Conservation (phyloP, 2,797 vertebrate species). For the Pseudochromis fuscus region DNA sequence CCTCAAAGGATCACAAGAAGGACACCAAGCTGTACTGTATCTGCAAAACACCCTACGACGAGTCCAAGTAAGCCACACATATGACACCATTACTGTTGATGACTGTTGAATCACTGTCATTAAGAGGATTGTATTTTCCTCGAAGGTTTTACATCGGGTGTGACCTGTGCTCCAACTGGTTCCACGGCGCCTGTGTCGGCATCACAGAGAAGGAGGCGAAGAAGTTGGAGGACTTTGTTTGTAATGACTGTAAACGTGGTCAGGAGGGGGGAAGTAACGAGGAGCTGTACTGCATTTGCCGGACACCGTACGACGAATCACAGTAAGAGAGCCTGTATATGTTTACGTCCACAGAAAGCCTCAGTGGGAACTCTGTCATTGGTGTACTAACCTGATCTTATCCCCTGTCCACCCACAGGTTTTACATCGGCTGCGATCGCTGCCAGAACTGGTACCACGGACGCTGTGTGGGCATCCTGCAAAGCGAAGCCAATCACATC, state of each 20-base stretch:
- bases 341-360: too few species aligned
- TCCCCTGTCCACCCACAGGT: constrained; percentile 79
- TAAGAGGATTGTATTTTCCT: neutral
- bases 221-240: constrained; percentile 99
- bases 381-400: neutral
- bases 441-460: constrained; percentile 99
- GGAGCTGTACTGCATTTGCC: constrained; percentile 99
- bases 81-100: too few species aligned
- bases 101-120: rapidly evolving
- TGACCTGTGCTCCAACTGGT: constrained; percentile 99
- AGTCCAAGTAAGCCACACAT: constrained; percentile 98
- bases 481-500: constrained; percentile 97
- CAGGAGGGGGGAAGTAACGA: constrained; percentile 91
- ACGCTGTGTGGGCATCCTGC: constrained; percentile 97
- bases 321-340: too few species aligned
- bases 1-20: constrained; percentile 97
- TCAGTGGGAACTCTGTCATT: too few species aligned
- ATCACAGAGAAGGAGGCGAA: constrained; percentile 99
- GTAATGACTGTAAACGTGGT: constrained; percentile 95
- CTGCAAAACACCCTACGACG: constrained; percentile 98
- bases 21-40: constrained; percentile 99
- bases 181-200: constrained; percentile 97
- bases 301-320: constrained; percentile 98
- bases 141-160: constrained; percentile 99
- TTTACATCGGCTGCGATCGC: constrained; percentile 98